These are phyloP conservation scores for Ptiloglossa arizonensis DNA, from an alignment of 1,140 invertebrate genomes.

Conservation along the genomic window DNA sequence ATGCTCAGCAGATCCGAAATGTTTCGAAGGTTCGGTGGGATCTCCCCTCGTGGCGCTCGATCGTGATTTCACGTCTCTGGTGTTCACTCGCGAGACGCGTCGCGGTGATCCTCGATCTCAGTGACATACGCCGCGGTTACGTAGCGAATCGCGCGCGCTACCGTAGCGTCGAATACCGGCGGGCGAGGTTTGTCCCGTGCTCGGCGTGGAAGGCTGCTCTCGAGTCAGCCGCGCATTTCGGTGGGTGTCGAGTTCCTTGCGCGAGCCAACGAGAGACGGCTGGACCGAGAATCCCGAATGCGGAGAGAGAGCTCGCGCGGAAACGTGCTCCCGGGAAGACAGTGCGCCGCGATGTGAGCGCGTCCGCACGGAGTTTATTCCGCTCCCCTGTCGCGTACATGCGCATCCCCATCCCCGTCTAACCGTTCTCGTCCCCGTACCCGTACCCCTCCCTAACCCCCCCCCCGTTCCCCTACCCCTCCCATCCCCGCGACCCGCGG, in stretches of 20 bases:
- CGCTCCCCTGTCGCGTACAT: conserved; percentile 61
- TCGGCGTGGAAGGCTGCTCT: too few relatives aligned
- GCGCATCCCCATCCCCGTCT: conserved; percentile 54
- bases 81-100: conserved; percentile 30
- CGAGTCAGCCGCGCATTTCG: not conserved
- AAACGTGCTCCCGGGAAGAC: conserved; percentile 57
- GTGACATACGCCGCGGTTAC: conserved; percentile 37
- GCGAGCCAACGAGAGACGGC: not conserved
- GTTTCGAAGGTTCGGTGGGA: not conserved
- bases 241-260: too few relatives aligned
- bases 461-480: not conserved
- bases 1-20: conserved; percentile 41
- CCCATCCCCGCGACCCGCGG: not conserved
- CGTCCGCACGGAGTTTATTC: conserved; percentile 60
- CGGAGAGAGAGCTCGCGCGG: conserved; percentile 2
- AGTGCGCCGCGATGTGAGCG: conserved; percentile 64
- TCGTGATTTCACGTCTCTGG: not conserved
- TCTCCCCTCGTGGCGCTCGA: not conserved
- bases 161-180: too few relatives aligned
- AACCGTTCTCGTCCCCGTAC: not conserved
- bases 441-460: conserved; percentile 1
- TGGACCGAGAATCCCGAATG: too few relatives aligned
- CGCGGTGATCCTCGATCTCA: not conserved
- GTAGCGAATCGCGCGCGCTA: too few relatives aligned
- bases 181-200: too few relatives aligned